phyloP scores from a whole-genome alignment of 2,888 invertebrate species.

The Agonopterix subpropinquella region DNA sequence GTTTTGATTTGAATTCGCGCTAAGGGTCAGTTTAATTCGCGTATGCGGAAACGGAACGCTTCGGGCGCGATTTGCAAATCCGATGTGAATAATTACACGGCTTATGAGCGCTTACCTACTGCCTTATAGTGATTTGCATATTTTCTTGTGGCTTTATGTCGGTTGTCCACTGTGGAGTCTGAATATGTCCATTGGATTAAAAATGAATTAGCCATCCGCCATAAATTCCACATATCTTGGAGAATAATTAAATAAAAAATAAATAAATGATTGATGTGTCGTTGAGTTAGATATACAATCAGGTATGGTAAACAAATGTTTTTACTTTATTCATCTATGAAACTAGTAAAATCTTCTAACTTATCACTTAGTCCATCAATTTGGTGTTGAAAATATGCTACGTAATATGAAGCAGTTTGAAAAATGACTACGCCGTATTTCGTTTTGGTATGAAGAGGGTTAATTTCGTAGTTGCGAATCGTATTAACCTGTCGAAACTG shows the following conservation, averaged over 20 bases:
- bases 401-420: slow-evolving; percentile 12
- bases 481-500: slow-evolving; percentile 28
- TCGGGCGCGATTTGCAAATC: slow-evolving; percentile 70
- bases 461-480: slow-evolving; percentile 23
- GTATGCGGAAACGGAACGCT: slow-evolving; percentile 63
- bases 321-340: neutral
- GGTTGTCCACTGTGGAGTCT: slow-evolving; percentile 35
- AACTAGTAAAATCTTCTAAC: neutral
- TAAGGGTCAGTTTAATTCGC: slow-evolving; percentile 70
- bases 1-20: slow-evolving; percentile 71
- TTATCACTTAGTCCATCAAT: neutral
- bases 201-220: too few species aligned
- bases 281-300: neutral
- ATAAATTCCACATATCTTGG: neutral
- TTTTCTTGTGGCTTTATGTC: slow-evolving; percentile 68
- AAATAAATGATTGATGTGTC: neutral
- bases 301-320: neutral
- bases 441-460: slow-evolving; percentile 20
- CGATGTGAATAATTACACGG: slow-evolving; percentile 74
- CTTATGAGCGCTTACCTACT: slow-evolving; percentile 73
- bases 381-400: slow-evolving; percentile 13
- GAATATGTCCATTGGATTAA: slow-evolving; percentile 15
- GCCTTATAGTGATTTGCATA: slow-evolving; percentile 74
- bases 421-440: slow-evolving; percentile 18
- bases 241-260: too few species aligned